phyloP scores from a whole-genome alignment of 2,888 invertebrate genomes.

The Rhamnusium bicolor region DNA sequence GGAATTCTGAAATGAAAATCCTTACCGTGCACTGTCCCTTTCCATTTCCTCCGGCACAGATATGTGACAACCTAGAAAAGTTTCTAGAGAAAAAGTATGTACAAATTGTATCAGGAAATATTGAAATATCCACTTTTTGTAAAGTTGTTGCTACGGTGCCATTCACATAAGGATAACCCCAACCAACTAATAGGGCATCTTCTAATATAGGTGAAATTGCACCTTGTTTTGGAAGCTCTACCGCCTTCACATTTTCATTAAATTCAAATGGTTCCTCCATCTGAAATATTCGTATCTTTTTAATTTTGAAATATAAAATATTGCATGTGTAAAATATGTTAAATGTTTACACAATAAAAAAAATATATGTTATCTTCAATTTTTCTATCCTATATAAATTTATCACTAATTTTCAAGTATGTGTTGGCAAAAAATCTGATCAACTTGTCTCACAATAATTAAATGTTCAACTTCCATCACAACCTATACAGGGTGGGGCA shows the following conservation, averaged over 20 bases:
- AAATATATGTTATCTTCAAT: too few relatives aligned
- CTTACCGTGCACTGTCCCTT: constrained; percentile 70
- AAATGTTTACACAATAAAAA: too few relatives aligned
- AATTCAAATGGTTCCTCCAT: constrained; percentile 50
- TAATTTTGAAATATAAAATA: too few relatives aligned
- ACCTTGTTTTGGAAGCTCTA: constrained; percentile 47
- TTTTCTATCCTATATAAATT: too few relatives aligned
- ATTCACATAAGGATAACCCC: constrained; percentile 40
- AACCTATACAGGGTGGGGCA: too few relatives aligned
- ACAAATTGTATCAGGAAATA: constrained; percentile 68
- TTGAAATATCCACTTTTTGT: constrained; percentile 67
- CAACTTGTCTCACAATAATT: too few relatives aligned
- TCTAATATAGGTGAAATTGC: constrained; percentile 42
- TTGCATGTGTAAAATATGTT: too few relatives aligned
- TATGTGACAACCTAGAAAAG: constrained; percentile 53
- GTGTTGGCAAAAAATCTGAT: too few relatives aligned
- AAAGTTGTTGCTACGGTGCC: constrained; percentile 60
- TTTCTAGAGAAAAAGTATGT: constrained; percentile 53
- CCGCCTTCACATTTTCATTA: constrained; percentile 41
- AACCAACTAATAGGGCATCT: constrained; percentile 45
- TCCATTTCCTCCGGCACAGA: constrained; percentile 72
- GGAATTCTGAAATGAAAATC: too few relatives aligned
- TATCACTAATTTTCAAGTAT: too few relatives aligned
- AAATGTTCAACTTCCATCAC: too few relatives aligned
- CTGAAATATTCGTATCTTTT: constrained; percentile 45